Evolutionary conservation across 2,888 invertebrate genomes (phyloP).

Genomic region (Pristionchus fissidentatus): DNA sequence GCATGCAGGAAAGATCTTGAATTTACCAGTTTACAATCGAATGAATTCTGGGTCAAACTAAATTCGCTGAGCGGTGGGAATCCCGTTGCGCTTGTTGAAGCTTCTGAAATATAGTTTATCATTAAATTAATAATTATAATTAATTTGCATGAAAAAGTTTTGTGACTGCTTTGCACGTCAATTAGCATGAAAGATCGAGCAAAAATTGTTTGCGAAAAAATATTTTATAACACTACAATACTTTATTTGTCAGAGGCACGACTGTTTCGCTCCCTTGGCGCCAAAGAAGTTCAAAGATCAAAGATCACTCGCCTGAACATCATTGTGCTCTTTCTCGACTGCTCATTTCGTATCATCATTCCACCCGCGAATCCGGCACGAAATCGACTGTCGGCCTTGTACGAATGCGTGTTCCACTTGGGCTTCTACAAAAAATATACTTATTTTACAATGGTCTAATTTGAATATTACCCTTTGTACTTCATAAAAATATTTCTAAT

Average conservation of each 20-base stretch:
- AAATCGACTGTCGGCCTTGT: constrained; percentile 39
- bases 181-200: too few species aligned
- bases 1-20: too few species aligned
- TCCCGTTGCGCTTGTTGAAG: constrained; percentile 47
- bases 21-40: too few species aligned
- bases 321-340: constrained; percentile 47
- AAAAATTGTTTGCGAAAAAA: too few species aligned
- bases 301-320: constrained; percentile 35
- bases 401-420: constrained; percentile 27
- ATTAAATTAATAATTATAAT: not conserved
- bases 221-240: too few species aligned
- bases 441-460: not conserved
- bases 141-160: not conserved
- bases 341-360: constrained; percentile 43
- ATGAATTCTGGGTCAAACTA: too few species aligned
- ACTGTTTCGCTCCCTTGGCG: too few species aligned
- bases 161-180: not conserved
- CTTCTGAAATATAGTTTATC: constrained; percentile 12
- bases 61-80: constrained; percentile 38
- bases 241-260: not conserved
- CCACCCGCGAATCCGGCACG: constrained; percentile 45
- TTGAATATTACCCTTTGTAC: not conserved
- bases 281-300: not conserved
- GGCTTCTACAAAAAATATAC: constrained; percentile 12
- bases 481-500: not conserved